Percentiles rank a stretch among this genome's conserved stretches.
Conservation (phyloP, 2,113 vertebrate genomes). For the Phoenicopterus ruber region DNA sequence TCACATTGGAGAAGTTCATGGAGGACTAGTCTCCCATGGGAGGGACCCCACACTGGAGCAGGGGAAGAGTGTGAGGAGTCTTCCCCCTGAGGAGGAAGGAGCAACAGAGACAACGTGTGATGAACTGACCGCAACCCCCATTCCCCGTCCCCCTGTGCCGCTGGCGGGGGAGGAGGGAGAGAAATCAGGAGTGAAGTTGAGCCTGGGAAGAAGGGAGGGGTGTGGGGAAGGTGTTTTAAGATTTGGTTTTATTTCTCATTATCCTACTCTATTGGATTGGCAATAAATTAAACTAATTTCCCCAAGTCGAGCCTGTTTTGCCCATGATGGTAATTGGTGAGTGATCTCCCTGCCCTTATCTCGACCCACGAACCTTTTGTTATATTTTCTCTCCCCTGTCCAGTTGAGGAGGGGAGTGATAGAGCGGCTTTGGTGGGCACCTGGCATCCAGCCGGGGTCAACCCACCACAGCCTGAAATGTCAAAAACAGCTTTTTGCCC, state of each 20-base stretch:
- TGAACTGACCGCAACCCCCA: neutral
- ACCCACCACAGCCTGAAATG: neutral
- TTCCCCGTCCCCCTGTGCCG: fast-evolving
- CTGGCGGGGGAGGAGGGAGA: neutral
- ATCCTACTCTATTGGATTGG: too few relatives aligned
- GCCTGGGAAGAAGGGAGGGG: neutral
- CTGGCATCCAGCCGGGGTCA: neutral
- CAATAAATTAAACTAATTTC: neutral
- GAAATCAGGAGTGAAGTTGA: neutral
- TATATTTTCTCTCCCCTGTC: neutral
- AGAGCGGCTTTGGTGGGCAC: neutral
- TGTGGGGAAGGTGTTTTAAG: neutral
- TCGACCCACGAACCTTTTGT: fast-evolving
- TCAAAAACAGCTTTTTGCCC: neutral
- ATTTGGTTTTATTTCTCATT: neutral
- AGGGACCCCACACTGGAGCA: neutral
- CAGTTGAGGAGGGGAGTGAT: neutral
- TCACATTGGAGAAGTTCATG: fast-evolving
- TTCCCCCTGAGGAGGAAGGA: neutral
- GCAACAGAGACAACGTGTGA: neutral
- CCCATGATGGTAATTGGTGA: neutral
- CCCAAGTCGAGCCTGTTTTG: neutral
- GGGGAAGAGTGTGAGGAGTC: neutral
- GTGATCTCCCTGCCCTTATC: neutral
- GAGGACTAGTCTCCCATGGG: neutral